These are phyloP conservation scores for Pseudorasbora parva DNA, from an alignment of 2,113 vertebrate species.

Conservation along the genomic window DNA sequence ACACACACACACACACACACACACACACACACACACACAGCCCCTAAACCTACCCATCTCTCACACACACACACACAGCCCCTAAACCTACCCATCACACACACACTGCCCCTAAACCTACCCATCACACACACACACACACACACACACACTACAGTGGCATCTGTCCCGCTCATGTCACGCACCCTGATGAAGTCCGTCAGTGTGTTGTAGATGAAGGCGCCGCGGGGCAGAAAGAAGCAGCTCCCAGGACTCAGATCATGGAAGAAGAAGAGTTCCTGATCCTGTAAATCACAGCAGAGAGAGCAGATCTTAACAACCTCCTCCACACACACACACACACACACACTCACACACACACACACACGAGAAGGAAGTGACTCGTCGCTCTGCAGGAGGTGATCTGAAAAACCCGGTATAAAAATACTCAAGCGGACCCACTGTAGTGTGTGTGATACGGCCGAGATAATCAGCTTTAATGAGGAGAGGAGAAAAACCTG, in stretches of 20 bases:
- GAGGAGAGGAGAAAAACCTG: neutral
- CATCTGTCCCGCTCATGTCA: no score
- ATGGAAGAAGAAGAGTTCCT: conserved; percentile 98
- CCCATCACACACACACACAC: neutral
- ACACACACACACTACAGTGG: neutral
- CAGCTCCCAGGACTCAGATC: conserved; percentile 95
- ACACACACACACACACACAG: no score
- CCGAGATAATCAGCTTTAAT: neutral
- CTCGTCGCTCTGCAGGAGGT: neutral
- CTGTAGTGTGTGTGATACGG: neutral
- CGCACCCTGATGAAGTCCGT: conserved; percentile 90
- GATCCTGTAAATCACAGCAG: conserved; percentile 78
- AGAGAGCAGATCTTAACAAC: neutral
- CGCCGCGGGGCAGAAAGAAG: conserved; percentile 93
- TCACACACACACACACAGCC: no score
- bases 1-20: no score
- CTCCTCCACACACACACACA: neutral
- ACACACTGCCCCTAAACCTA: neutral
- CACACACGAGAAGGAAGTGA: neutral
- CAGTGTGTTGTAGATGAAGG: conserved; percentile 89
- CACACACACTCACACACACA: neutral
- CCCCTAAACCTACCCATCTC: no score
- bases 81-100: neutral
- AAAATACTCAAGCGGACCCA: neutral
- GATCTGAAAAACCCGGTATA: neutral